A percentile compares a stretch with the other conserved stretches of the same genome.
phyloP scores from a whole-genome alignment of 2,888 invertebrate genomes.

The Caenorhabditis angaria region DNA sequence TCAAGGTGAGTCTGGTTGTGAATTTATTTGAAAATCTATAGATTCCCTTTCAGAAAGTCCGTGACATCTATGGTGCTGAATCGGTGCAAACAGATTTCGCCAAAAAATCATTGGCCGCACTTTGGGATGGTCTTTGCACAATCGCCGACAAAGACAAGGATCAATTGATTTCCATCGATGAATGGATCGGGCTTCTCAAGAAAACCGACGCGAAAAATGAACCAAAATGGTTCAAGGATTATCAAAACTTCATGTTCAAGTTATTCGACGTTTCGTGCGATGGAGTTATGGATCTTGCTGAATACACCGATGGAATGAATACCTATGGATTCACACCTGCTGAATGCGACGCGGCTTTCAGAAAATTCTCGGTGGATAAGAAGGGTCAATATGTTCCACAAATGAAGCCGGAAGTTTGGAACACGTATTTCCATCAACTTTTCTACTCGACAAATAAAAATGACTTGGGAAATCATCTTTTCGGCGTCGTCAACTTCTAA shows the following conservation, averaged over 20 bases:
- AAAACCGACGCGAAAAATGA: conserved; percentile 55
- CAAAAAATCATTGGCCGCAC: conserved; percentile 61
- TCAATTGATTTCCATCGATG: conserved; percentile 64
- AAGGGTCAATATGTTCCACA: conserved; percentile 53
- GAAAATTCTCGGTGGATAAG: conserved; percentile 54
- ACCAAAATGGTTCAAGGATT: conserved; percentile 70
- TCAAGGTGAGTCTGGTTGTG: conserved; percentile 60
- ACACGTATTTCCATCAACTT: conserved; percentile 60
- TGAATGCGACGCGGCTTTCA: conserved; percentile 62
- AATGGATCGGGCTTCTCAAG: conserved; percentile 63
- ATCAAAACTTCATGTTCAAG: conserved; percentile 71
- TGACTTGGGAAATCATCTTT: conserved; percentile 65
- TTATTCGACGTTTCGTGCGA: conserved; percentile 72
- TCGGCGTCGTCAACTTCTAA: conserved; percentile 54
- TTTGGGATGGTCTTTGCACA: conserved; percentile 70
- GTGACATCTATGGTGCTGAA: conserved; percentile 71
- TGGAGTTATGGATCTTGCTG: conserved; percentile 67
- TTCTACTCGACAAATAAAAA: conserved; percentile 65
- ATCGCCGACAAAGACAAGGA: conserved; percentile 64
- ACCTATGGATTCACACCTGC: conserved; percentile 60
- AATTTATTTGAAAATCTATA: background rate
- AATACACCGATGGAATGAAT: conserved; percentile 71
- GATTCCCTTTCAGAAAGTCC: conserved; percentile 64
- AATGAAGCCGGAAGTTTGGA: conserved; percentile 63
- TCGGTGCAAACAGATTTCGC: conserved; percentile 68